A percentile compares a stretch with the other conserved stretches of the same genome.
Conservation (phyloP, 2,888 invertebrate species). For the Lasioglossum calceatum region DNA sequence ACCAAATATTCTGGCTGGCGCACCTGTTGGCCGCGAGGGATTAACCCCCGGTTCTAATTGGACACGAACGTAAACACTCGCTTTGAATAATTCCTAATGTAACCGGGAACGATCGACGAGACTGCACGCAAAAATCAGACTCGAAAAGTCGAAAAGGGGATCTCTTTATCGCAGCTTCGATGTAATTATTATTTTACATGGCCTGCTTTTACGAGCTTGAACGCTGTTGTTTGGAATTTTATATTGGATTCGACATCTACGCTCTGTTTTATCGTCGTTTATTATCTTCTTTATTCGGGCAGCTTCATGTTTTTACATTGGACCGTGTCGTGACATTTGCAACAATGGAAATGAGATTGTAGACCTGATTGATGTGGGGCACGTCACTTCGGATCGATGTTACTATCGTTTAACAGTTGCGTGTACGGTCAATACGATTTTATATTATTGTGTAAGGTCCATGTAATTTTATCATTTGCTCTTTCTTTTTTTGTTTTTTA, state of each 20-base stretch:
- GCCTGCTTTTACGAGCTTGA: not conserved
- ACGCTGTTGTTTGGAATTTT: not conserved
- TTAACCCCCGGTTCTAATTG: not conserved
- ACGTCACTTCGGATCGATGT: not conserved
- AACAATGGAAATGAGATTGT: not conserved
- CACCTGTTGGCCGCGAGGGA: conserved; percentile 2
- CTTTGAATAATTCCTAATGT: not conserved
- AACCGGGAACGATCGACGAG: not conserved
- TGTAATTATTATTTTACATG: not conserved
- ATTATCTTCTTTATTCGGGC: not conserved
- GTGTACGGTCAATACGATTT: not conserved
- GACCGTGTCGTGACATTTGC: not conserved
- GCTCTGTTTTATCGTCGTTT: not conserved
- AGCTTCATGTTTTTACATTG: not conserved
- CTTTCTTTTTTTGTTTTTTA: too few species aligned
- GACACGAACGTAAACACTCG: not conserved
- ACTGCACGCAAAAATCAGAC: not conserved
- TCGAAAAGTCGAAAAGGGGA: not conserved
- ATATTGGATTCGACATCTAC: not conserved
- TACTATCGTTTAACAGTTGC: not conserved
- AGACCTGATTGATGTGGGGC: not conserved
- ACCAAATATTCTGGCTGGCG: not conserved
- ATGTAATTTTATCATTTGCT: not conserved
- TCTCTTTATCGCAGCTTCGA: not conserved
- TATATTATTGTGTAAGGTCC: not conserved